phyloP scores from a whole-genome alignment of 2,888 invertebrate genomes.

The Chironomus tentans region DNA sequence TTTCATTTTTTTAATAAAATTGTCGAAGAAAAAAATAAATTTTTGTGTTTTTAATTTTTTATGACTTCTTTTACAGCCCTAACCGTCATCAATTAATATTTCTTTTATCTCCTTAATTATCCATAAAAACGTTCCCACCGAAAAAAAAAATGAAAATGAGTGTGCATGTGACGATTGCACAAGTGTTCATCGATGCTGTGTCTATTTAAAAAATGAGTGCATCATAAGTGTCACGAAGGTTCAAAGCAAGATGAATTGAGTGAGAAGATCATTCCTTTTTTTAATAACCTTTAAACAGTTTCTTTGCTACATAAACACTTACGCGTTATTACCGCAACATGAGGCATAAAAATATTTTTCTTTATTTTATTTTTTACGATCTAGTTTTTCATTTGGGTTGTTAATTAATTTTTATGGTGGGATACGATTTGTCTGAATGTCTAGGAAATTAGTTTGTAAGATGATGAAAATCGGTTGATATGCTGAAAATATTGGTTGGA shows the following conservation, averaged over 20 bases:
- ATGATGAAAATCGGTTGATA: too few relatives aligned
- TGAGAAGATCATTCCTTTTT: background rate
- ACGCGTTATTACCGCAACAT: too few relatives aligned
- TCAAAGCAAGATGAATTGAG: background rate
- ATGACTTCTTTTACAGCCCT: background rate
- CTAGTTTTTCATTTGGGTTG: too few relatives aligned
- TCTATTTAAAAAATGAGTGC: background rate
- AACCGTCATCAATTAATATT: constrained; percentile 19
- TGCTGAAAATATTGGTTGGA: too few relatives aligned
- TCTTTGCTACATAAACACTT: too few relatives aligned
- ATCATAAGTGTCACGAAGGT: too few relatives aligned
- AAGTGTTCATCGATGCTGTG: background rate
- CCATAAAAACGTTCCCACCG: constrained; percentile 14
- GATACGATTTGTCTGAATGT: too few relatives aligned
- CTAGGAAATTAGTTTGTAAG: too few relatives aligned
- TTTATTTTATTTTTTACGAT: too few relatives aligned
- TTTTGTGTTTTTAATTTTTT: background rate
- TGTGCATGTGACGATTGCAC: background rate
- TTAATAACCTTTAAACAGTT: too few relatives aligned
- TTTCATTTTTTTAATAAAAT: background rate
- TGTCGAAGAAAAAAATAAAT: background rate
- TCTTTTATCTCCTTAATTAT: constrained; percentile 26
- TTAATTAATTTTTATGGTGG: too few relatives aligned
- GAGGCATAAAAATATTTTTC: too few relatives aligned
- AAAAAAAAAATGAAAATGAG: background rate